Base-by-base conservation (phyloP, 1,140 invertebrate genomes). In the Drosophila rhopaloa region DNA sequence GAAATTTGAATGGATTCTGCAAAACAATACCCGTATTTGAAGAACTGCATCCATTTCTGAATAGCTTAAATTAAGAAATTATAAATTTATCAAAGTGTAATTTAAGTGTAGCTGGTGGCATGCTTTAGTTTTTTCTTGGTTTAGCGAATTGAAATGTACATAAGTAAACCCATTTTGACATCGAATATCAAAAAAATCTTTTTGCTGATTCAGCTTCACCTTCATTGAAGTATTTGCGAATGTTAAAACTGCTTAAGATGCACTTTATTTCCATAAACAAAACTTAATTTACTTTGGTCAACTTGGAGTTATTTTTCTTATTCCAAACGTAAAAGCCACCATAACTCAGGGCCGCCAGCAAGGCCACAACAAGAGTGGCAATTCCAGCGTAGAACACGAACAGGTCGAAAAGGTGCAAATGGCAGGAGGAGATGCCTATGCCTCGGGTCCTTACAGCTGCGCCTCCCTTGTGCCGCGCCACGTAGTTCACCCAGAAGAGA, bases 401-500 rank as follows among this genome's bases (percentile, higher is more conserved):
- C 19, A 91, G 74, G 53, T 91, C 90, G 9, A 79, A 88, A 2
- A 91, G 51, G 57, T 91, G 90, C 47, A 91, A 29, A 14, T 91
- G 76, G 43, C 68, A 76, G 7, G 77, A 85, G 8, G 90, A 57
- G 16, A 91, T 80, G 6, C 79, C 78, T 48, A 90, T 68, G 13
- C 84, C 91, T 4, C 58, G 53, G 8, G 84, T 88, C 54, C 76
- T 81, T 0, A 92, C 27, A 2, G 81, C 72, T 10, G 75, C 66
- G 10, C 93, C 95, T 67, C 92, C 95, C 50, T 93, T 93, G 82
- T 95, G 93, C 16, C 94, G 91, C 2, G 94, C 93, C 5, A 94
- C 94, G 63, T 94, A 95, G 70, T 95, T 94, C 1, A 93, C 93
- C 95, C 95, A 95, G 78, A 93, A 95, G 14, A 95, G 81, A 8